These are phyloP conservation scores for Nannoperca obscura DNA, from an alignment of 2,797 vertebrate genomes.

Conservation along the genomic window DNA sequence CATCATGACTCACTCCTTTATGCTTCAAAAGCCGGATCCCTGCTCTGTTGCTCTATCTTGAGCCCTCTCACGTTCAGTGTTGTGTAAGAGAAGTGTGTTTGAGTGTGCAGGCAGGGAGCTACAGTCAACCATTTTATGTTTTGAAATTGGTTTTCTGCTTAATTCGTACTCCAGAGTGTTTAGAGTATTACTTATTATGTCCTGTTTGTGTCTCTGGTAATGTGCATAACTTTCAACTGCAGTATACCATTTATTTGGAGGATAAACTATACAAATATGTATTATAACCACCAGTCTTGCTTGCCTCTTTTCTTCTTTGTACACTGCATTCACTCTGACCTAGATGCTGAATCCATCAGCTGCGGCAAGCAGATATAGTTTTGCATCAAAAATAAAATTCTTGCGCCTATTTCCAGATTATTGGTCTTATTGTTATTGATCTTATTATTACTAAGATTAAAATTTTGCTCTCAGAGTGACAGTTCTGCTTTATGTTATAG, in stretches of 20 bases:
- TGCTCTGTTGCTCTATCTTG: conserved; percentile 77
- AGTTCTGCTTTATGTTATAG: not conserved
- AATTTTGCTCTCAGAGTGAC: conserved; percentile 36
- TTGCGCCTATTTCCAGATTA: conserved; percentile 57
- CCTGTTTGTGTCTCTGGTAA: conserved; percentile 17
- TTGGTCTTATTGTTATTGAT: not conserved
- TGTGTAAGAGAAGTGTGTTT: conserved; percentile 75
- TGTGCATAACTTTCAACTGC: not conserved
- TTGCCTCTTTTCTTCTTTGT: conserved; percentile 27
- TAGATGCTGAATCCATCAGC: conserved; percentile 75
- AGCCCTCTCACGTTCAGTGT: conserved; percentile 78
- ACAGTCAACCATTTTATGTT: conserved; percentile 48
- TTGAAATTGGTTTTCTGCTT: conserved; percentile 31
- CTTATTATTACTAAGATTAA: conserved; percentile 18
- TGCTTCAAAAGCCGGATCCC: conserved; percentile 83
- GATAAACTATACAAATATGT: conserved; percentile 2
- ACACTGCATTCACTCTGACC: conserved; percentile 70
- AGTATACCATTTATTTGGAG: not conserved
- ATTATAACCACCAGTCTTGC: conserved; percentile 9
- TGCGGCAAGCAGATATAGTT: conserved; percentile 72
- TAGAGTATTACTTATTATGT: conserved; percentile 1
- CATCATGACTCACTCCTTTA: conserved; percentile 87
- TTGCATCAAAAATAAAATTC: conserved; percentile 72
- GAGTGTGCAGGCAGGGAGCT: conserved; percentile 40
- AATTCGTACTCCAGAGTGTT: conserved; percentile 12